Evolutionary conservation across 2,888 invertebrate species (phyloP).

Genomic region (Nephrotoma flavescens): DNA sequence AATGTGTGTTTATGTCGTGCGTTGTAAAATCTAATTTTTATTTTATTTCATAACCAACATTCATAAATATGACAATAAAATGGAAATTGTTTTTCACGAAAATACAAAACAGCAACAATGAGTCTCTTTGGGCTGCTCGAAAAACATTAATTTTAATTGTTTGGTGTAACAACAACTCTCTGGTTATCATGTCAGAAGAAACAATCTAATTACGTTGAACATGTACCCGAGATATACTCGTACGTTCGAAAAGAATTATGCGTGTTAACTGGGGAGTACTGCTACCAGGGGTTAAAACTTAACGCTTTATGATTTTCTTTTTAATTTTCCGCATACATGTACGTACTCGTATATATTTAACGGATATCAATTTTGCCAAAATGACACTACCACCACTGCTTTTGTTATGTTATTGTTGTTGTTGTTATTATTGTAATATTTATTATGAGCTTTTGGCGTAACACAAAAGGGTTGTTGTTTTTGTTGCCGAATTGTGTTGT

Average conservation of each 20-base stretch:
- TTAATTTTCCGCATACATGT: background rate
- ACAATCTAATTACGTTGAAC: background rate
- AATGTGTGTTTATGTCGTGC: background rate
- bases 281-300: background rate
- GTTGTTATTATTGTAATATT: background rate
- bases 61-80: background rate
- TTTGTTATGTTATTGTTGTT: background rate
- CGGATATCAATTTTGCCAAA: background rate
- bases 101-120: background rate
- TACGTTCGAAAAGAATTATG: background rate
- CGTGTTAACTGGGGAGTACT: background rate
- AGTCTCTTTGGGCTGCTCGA: background rate
- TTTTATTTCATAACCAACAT: background rate
- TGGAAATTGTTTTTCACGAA: background rate
- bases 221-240: background rate
- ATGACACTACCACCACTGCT: background rate
- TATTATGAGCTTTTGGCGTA: background rate
- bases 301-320: background rate
- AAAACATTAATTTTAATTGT: background rate
- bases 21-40: background rate
- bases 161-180: background rate
- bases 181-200: background rate
- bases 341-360: background rate
- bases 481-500: background rate
- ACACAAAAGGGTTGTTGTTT: background rate